Percentiles rank a stretch among this genome's conserved stretches.
phyloP scores from a whole-genome alignment of 2,113 vertebrate species.

The Oncorhynchus keta region DNA sequence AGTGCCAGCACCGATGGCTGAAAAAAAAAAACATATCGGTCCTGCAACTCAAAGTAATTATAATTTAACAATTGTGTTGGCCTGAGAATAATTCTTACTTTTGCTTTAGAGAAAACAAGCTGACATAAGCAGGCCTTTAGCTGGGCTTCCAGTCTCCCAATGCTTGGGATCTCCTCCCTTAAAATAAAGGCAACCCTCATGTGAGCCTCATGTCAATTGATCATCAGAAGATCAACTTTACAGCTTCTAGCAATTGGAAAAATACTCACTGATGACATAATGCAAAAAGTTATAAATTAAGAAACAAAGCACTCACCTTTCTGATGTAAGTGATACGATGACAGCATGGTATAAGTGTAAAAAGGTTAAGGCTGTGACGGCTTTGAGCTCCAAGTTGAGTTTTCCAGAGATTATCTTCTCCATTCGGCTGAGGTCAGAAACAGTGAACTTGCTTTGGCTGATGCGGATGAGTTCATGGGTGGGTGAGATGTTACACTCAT shows the following conservation, averaged over 20 bases:
- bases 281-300: background rate
- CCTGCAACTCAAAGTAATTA: background rate
- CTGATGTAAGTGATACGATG: slow-evolving; percentile 79
- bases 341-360: slow-evolving; percentile 93
- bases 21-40: slow-evolving; percentile 15
- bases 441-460: slow-evolving; percentile 96
- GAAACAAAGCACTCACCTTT: slow-evolving; percentile 74
- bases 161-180: slow-evolving; percentile 89
- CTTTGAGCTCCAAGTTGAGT: slow-evolving; percentile 85
- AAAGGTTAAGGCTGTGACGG: slow-evolving; percentile 71
- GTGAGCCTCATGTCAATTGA: slow-evolving; percentile 46
- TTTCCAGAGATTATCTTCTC: slow-evolving; percentile 95
- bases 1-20: slow-evolving; percentile 94
- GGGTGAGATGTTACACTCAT: slow-evolving; percentile 84
- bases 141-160: slow-evolving; percentile 95
- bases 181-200: slow-evolving; percentile 52
- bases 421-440: slow-evolving; percentile 92
- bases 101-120: slow-evolving; percentile 93
- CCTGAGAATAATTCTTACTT: slow-evolving; percentile 78
- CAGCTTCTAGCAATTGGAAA: background rate
- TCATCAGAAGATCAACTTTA: slow-evolving; percentile 38
- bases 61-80: slow-evolving; percentile 22
- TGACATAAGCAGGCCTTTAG: slow-evolving; percentile 96
- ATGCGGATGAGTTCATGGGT: slow-evolving; percentile 91
- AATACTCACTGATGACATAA: background rate